Percentiles rank a stretch among this genome's conserved stretches.
Conservation (phyloP, 2,888 invertebrate genomes). For the Aethes cnicana region DNA sequence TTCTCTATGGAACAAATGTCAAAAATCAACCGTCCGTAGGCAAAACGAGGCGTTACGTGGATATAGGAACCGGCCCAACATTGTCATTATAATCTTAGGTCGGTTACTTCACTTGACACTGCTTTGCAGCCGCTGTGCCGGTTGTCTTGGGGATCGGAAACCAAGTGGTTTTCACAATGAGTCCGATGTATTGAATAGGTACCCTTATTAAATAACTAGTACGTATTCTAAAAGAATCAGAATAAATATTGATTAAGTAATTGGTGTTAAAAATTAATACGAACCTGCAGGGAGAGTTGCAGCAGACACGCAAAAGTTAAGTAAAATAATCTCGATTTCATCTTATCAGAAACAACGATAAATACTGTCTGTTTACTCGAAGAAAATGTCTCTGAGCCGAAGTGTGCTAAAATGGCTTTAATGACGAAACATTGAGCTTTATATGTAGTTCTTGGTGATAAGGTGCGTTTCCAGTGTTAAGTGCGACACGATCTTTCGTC, state of each 20-base stretch:
- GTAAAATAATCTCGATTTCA: conserved; percentile 1
- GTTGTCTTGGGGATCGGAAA: no score
- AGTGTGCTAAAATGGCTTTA: background rate
- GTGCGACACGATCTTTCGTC: background rate
- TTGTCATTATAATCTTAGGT: no score
- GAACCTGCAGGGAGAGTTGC: conserved; percentile 18
- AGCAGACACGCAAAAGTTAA: conserved; percentile 11
- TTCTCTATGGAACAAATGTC: no score
- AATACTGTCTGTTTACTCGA: background rate
- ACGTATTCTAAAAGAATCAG: background rate
- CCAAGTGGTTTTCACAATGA: background rate
- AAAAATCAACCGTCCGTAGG: no score
- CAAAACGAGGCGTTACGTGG: no score
- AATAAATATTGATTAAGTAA: background rate
- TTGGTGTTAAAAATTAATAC: background rate
- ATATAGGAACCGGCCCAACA: no score
- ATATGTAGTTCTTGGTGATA: conserved; percentile 11
- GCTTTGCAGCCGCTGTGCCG: no score
- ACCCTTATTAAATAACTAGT: background rate
- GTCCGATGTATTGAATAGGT: background rate
- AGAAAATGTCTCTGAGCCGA: background rate
- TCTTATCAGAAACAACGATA: background rate
- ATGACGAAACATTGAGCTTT: conserved; percentile 2
- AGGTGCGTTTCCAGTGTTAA: background rate
- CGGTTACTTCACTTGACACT: no score